Percentiles rank a stretch among this genome's conserved stretches.
Conservation (phyloP, 37 sponge, comb jelly and placozoan genomes). For the Diacarnus erythraeanus region DNA sequence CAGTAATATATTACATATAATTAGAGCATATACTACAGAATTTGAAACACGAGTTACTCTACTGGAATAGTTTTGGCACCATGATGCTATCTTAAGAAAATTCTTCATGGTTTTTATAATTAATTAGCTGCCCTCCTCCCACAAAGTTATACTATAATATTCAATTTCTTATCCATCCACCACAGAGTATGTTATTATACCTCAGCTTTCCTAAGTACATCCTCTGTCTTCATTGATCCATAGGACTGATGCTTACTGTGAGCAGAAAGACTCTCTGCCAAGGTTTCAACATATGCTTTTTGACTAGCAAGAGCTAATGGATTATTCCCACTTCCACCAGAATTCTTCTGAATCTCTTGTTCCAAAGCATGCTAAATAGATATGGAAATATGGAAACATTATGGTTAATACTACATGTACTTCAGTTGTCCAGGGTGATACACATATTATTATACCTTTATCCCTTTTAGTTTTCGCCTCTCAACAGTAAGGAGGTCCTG, state of each 20-base stretch:
- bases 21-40: too few species aligned
- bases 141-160: too few species aligned
- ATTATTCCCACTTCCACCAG: constrained; percentile 3
- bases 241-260: constrained; percentile 42
- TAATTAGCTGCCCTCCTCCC: too few species aligned
- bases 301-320: constrained; percentile 53
- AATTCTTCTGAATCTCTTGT: constrained; percentile 65
- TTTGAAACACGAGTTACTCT: too few species aligned
- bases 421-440: not conserved
- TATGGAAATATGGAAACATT: too few species aligned
- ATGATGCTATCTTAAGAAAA: too few species aligned
- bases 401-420: too few species aligned
- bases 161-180: too few species aligned
- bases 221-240: constrained; percentile 56
- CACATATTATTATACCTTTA: constrained; percentile 35
- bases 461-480: constrained; percentile 73
- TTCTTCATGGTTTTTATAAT: too few species aligned
- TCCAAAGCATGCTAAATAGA: constrained; percentile 79
- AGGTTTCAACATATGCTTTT: constrained; percentile 76
- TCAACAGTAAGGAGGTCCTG: constrained; percentile 77
- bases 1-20: too few species aligned
- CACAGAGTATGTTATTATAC: constrained; percentile 33
- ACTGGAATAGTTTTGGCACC: too few species aligned
- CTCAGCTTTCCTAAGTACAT: constrained; percentile 84
- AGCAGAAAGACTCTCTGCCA: constrained; percentile 53